A percentile compares a stretch with the other conserved stretches of the same genome.
Evolutionary conservation across 1,140 invertebrate species (phyloP).

Genomic region (Drosophila watanabei): DNA sequence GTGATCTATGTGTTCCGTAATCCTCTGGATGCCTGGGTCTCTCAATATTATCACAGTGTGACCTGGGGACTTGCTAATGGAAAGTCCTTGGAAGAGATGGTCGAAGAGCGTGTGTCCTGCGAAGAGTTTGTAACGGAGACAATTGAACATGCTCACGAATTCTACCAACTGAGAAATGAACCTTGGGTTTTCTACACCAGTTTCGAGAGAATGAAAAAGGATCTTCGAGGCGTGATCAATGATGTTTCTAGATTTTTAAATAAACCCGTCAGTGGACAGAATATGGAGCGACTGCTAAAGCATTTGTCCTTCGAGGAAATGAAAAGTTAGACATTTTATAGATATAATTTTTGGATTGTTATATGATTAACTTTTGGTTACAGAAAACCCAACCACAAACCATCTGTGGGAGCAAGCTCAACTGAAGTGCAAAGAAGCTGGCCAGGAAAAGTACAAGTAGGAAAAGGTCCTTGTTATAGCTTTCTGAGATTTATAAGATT

Average conservation of each 20-base stretch:
- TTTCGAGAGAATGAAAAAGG: slow-evolving; percentile 89
- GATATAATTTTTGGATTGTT: not conserved
- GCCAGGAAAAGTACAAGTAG: slow-evolving; percentile 52
- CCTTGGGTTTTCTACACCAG: slow-evolving; percentile 92
- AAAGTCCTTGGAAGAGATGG: slow-evolving; percentile 27
- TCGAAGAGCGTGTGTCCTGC: slow-evolving; percentile 22
- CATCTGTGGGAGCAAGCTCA: slow-evolving; percentile 50
- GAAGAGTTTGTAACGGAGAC: slow-evolving; percentile 78
- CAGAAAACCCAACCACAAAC: slow-evolving; percentile 67
- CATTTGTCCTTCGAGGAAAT: slow-evolving; percentile 79
- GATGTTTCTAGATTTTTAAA: slow-evolving; percentile 64
- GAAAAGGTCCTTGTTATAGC: not conserved
- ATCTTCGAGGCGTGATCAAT: slow-evolving; percentile 57
- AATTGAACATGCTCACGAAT: slow-evolving; percentile 91
- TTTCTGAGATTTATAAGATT: not conserved
- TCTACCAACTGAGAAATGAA: slow-evolving; percentile 89
- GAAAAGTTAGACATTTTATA: slow-evolving; percentile 48
- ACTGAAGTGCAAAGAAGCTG: slow-evolving; percentile 1
- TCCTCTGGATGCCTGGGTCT: slow-evolving; percentile 93
- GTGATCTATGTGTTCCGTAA: slow-evolving; percentile 92
- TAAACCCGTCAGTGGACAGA: slow-evolving; percentile 48
- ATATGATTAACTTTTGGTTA: not conserved
- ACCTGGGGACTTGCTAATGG: slow-evolving; percentile 86
- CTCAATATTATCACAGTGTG: slow-evolving; percentile 91
- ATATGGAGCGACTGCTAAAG: slow-evolving; percentile 60